These are phyloP conservation scores for Rhyzopertha dominica DNA, from an alignment of 1,140 invertebrate species.

Conservation along the genomic window DNA sequence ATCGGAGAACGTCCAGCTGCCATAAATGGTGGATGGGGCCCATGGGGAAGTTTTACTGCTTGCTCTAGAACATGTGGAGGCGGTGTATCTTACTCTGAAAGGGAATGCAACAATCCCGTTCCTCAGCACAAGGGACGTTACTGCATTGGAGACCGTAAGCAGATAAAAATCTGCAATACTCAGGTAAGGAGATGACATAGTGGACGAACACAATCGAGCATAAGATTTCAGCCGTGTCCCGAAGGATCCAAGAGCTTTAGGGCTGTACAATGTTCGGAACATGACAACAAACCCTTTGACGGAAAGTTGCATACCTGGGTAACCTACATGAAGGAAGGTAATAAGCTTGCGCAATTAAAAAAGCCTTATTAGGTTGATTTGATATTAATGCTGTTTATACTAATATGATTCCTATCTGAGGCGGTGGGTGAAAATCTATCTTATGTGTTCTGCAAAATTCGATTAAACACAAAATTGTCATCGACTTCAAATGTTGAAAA, in stretches of 20 bases:
- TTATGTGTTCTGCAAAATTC: no score
- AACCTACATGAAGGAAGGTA: constrained; percentile 47
- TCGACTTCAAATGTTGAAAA: no score
- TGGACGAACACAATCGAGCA: not conserved
- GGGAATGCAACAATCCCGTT: constrained; percentile 52
- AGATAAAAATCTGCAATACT: constrained; percentile 57
- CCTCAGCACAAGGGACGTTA: constrained; percentile 59
- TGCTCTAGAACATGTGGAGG: constrained; percentile 63
- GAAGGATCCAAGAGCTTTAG: constrained; percentile 50
- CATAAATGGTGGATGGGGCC: constrained; percentile 62
- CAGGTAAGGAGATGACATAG: constrained; percentile 42
- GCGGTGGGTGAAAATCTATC: no score
- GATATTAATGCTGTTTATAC: no score
- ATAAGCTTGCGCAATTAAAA: not conserved
- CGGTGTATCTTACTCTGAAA: constrained; percentile 49
- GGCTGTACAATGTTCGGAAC: constrained; percentile 54
- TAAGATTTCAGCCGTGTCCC: constrained; percentile 52
- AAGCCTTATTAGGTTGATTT: no score
- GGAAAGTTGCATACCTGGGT: constrained; percentile 49
- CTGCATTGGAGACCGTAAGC: constrained; percentile 51
- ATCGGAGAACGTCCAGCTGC: constrained; percentile 57
- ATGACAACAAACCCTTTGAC: constrained; percentile 47
- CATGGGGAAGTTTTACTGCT: constrained; percentile 52
- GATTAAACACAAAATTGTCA: no score
- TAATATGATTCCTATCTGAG: no score